Conservation (phyloP, 2,888 invertebrate species). For the Rhamnusium bicolor region DNA sequence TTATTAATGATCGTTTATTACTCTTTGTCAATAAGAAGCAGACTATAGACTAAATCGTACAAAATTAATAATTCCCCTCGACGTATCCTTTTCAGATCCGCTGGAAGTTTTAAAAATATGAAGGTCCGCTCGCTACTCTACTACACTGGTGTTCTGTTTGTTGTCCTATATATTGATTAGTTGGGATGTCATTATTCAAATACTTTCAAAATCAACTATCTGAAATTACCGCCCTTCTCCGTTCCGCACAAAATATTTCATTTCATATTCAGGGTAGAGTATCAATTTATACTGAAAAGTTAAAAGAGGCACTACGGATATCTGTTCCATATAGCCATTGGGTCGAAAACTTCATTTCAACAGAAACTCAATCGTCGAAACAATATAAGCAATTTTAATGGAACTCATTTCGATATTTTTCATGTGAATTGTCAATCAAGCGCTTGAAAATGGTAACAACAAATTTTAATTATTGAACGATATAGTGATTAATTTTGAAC, state of each 20-base stretch:
- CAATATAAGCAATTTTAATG: conserved; percentile 2
- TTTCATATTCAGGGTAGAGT: background rate
- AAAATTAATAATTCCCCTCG: no score
- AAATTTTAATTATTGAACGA: no score
- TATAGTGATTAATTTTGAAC: no score
- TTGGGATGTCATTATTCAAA: background rate
- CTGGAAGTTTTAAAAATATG: no score
- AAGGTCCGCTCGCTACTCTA: background rate
- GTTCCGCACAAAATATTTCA: background rate
- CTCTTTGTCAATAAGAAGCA: no score
- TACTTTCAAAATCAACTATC: background rate
- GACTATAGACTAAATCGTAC: no score
- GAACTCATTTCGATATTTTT: background rate
- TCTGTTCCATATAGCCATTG: background rate
- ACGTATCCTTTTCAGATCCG: no score
- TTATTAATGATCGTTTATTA: no score
- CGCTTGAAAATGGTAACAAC: no score
- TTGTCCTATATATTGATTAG: background rate
- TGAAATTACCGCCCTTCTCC: background rate
- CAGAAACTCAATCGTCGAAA: background rate
- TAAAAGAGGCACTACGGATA: background rate
- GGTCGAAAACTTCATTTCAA: background rate
- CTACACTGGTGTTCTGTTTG: background rate
- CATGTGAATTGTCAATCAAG: background rate
- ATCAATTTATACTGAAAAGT: conserved; percentile 3